These are phyloP conservation scores for Hemiprocne comata DNA, from an alignment of 2,113 vertebrate species.

Conservation along the genomic window DNA sequence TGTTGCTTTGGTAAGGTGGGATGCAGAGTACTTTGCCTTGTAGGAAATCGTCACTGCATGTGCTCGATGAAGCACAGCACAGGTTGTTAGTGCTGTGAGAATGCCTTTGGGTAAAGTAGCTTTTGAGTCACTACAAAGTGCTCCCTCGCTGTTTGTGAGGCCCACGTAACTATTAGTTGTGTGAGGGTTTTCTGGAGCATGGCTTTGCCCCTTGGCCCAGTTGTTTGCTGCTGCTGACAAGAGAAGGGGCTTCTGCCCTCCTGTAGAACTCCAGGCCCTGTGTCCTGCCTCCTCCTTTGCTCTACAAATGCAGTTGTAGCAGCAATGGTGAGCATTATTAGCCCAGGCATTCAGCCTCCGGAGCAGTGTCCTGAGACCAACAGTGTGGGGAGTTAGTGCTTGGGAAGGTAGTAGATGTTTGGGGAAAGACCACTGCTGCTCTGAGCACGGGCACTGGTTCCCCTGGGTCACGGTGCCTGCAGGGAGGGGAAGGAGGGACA, in stretches of 20 bases:
- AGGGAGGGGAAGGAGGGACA: neutral
- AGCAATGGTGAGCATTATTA: neutral
- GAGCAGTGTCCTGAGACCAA: neutral
- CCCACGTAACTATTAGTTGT: accelerated
- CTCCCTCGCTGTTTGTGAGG: neutral
- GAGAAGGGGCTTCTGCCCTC: neutral
- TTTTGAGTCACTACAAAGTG: neutral
- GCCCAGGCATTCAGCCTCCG: neutral
- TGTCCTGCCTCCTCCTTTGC: neutral
- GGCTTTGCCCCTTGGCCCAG: neutral
- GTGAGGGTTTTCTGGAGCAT: neutral
- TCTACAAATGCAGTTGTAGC: neutral
- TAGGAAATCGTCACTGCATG: neutral
- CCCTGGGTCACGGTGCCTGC: accelerated
- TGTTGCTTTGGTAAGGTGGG: neutral
- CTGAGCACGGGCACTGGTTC: neutral
- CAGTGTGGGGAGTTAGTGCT: accelerated
- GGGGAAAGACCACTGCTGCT: neutral
- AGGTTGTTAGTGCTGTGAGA: neutral
- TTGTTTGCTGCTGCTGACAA: neutral
- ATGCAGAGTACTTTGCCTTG: neutral
- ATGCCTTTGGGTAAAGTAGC: neutral
- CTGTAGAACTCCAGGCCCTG: accelerated
- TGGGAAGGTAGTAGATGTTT: accelerated
- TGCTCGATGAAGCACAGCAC: neutral